Evolutionary conservation across 2,113 vertebrate species (phyloP), one percentile per base, ranked within the genome.

Genomic region (Megalops atlanticus): DNA sequence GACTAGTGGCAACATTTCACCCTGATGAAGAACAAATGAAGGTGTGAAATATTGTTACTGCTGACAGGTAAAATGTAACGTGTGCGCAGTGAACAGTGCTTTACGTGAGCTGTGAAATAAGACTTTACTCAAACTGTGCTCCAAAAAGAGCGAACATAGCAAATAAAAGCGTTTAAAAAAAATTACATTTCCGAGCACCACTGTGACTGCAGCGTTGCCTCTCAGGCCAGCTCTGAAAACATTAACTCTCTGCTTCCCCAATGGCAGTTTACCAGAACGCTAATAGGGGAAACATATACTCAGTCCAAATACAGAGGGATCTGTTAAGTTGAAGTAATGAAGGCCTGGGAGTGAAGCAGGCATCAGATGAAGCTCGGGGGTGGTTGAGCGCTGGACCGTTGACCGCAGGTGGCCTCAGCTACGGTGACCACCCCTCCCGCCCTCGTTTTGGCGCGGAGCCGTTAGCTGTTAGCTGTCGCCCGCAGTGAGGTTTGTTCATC

Each of bases 401-500:
- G 52, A 58, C 52, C 52, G 24, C n/a, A 58, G 58, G 58, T 31
- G 58, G 58, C 58, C 8, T 12, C 38, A 70, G 38, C 77, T 64
- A 36, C 11, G 24, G 64, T 41, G 24, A 24, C 58, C 10, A 27
- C 33, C 14, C 4, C 35, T 68, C 52, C 14, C 52, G 14, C 18
- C n/a, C 24, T n/a, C 16, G 45, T 35, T 77, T 21, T 38, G 33
- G 45, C 5, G 41, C 1, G 24, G n/a, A 10, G 40, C 45, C 45
- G 41, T 41, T 14, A 11, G 45, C 40, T 27, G 36, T 45, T 7
- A 24, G 11, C n/a, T 71, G 69, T n/a, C 12, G n/a, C 18, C 49
- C 49, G 8, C 49, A 21, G 49, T 64, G 58, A 64, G 4, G 58
- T n/a, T 24, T 27, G n/a, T 31, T 89, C 80, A 74, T 86, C 81